Evolutionary conservation across 2,888 invertebrate species (phyloP).

Genomic region (Strigamia maritima): DNA sequence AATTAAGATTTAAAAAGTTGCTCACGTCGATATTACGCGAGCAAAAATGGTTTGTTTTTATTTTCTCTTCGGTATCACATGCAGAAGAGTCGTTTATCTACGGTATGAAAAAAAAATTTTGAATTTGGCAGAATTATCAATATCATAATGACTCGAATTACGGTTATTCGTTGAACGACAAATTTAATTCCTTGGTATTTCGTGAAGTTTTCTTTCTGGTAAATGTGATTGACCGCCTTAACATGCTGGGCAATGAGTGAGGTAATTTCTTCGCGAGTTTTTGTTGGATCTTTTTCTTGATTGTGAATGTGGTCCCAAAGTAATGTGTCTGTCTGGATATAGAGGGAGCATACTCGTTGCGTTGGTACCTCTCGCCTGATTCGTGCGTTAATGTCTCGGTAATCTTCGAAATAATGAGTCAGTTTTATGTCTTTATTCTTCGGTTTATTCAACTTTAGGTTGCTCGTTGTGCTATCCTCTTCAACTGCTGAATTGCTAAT

Average conservation of each 20-base stretch:
- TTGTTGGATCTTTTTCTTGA: slow-evolving; percentile 59
- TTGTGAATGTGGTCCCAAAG: slow-evolving; percentile 91
- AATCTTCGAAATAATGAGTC: slow-evolving; percentile 44
- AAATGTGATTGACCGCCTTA: slow-evolving; percentile 96
- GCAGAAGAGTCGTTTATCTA: slow-evolving; percentile 88
- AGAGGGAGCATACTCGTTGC: slow-evolving; percentile 77
- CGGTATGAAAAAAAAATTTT: not conserved
- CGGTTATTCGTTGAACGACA: slow-evolving; percentile 85
- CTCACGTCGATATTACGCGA: slow-evolving; percentile 97
- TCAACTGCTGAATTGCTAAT: slow-evolving; percentile 62
- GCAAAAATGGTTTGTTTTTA: slow-evolving; percentile 72
- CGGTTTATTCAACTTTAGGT: not conserved
- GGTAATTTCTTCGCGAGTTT: slow-evolving; percentile 94
- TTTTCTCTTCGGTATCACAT: slow-evolving; percentile 62
- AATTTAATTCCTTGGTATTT: slow-evolving; percentile 95
- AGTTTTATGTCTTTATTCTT: too few relatives aligned
- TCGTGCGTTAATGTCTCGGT: slow-evolving; percentile 40
- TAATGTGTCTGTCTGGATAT: slow-evolving; percentile 96
- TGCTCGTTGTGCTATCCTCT: not conserved
- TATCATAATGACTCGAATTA: too few relatives aligned
- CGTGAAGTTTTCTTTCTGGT: slow-evolving; percentile 89
- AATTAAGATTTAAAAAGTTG: slow-evolving; percentile 96
- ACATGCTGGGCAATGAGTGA: slow-evolving; percentile 97
- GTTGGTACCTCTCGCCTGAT: slow-evolving; percentile 43
- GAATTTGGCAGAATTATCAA: too few relatives aligned